Evolutionary conservation across 2,797 vertebrate genomes (phyloP).

Genomic region (Podarcis siculus): DNA sequence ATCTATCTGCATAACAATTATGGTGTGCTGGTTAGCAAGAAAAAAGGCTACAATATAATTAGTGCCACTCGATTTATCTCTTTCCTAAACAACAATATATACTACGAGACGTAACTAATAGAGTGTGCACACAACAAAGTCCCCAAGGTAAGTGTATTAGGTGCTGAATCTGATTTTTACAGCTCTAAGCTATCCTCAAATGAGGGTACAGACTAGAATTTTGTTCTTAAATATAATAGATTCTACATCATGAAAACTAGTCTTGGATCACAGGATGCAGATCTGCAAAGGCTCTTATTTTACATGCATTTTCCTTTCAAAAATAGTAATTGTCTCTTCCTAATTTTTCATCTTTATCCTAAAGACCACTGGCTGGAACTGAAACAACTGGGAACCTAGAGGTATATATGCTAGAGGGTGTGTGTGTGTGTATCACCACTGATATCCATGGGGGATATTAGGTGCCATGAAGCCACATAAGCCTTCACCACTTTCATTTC

Average conservation of each 20-base stretch:
- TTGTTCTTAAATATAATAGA: neutral
- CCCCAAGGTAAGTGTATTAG: neutral
- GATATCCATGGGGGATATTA: neutral
- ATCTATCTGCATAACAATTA: neutral
- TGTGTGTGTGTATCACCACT: neutral
- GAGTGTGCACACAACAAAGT: neutral
- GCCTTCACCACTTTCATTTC: neutral
- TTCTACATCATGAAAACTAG: neutral
- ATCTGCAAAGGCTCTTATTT: neutral
- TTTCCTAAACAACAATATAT: neutral
- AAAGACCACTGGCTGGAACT: neutral
- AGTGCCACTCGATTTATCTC: neutral
- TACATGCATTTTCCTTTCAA: neutral
- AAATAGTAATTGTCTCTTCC: neutral
- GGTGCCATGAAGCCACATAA: neutral
- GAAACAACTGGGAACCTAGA: neutral
- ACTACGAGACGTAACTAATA: neutral
- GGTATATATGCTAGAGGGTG: neutral
- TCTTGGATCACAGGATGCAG: neutral
- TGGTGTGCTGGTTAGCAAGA: neutral
- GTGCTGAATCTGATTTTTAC: neutral
- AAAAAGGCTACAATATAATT: conserved; percentile 5
- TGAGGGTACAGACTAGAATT: neutral
- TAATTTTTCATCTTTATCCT: neutral
- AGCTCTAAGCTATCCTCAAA: neutral